Evolutionary conservation across 1,140 invertebrate genomes (phyloP).

Genomic region (Drosophila virilis): DNA sequence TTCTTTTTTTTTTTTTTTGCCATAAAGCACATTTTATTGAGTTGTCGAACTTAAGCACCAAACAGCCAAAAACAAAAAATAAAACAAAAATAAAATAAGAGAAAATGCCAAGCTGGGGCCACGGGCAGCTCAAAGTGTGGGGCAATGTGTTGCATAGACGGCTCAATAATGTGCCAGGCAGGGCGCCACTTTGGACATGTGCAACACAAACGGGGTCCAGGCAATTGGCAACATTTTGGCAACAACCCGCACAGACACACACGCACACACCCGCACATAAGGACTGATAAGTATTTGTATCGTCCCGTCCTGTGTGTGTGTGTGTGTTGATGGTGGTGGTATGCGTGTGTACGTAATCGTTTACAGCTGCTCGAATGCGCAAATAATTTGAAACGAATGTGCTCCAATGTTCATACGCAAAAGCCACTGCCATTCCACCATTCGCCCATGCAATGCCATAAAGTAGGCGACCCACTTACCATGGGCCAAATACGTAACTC

Average conservation of each 20-base stretch:
- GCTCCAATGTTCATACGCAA: constrained; percentile 65
- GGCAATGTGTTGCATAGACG: constrained; percentile 80
- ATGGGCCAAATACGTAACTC: constrained; percentile 5
- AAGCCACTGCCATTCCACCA: constrained; percentile 48
- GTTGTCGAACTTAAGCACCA: constrained; percentile 83
- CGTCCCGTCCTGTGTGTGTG: constrained; percentile 37
- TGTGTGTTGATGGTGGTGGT: constrained; percentile 11
- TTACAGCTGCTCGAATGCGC: constrained; percentile 83
- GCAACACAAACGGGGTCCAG: constrained; percentile 58
- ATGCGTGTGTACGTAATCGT: constrained; percentile 69
- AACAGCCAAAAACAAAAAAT: constrained; percentile 37
- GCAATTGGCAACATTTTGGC: constrained; percentile 76
- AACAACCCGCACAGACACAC: constrained; percentile 41
- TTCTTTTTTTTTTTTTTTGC: constrained; percentile 46
- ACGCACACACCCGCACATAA: constrained; percentile 34
- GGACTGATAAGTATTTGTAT: constrained; percentile 68
- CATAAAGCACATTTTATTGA: constrained; percentile 84
- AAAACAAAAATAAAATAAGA: constrained; percentile 5
- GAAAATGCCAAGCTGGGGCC: constrained; percentile 32
- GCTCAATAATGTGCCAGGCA: constrained; percentile 72
- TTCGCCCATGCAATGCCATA: constrained; percentile 46
- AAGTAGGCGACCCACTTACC: constrained; percentile 29
- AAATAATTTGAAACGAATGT: constrained; percentile 82
- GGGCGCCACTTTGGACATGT: constrained; percentile 48
- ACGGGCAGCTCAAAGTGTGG: constrained; percentile 45